A percentile compares a stretch with the other conserved stretches of the same genome.
Evolutionary conservation across 2,797 vertebrate species (phyloP).

Genomic region (Leptatherina wallacei): DNA sequence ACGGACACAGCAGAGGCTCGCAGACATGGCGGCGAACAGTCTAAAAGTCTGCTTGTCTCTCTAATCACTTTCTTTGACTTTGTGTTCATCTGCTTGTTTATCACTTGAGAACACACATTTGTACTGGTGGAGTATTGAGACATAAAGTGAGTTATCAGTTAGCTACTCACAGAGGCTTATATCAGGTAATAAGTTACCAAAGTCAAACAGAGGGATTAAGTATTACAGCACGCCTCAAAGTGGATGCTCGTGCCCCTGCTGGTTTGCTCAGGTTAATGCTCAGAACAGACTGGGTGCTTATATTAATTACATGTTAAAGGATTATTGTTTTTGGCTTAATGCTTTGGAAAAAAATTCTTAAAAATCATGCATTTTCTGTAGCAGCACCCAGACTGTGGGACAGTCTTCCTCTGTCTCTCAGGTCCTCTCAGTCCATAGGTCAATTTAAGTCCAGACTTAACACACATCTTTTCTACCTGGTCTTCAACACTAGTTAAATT

Average conservation of each 20-base stretch:
- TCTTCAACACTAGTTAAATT: too few relatives aligned
- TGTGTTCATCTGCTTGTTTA: constrained; percentile 3
- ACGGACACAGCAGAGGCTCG: constrained; percentile 16
- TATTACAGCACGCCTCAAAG: constrained; percentile 7
- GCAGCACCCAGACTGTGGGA: too few relatives aligned
- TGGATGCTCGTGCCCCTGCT: constrained; percentile 12
- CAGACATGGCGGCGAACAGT: constrained; percentile 33
- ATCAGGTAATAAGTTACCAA: constrained; percentile 56
- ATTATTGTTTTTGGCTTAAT: background rate
- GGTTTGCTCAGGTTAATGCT: constrained; percentile 1
- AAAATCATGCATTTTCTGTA: too few relatives aligned
- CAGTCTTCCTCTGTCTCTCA: too few relatives aligned
- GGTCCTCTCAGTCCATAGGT: too few relatives aligned
- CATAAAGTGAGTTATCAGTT: constrained; percentile 31
- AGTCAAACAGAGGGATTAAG: constrained; percentile 13
- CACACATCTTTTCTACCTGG: too few relatives aligned
- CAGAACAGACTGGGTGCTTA: background rate
- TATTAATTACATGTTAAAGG: background rate
- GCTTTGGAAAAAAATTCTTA: background rate
- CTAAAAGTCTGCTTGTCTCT: background rate
- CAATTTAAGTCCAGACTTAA: too few relatives aligned
- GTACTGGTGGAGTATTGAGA: background rate
- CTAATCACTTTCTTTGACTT: constrained; percentile 12
- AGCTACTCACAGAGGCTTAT: constrained; percentile 15
- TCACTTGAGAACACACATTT: background rate